Evolutionary conservation across 2,797 vertebrate species (phyloP).

Genomic region (Galagoides demidoff): DNA sequence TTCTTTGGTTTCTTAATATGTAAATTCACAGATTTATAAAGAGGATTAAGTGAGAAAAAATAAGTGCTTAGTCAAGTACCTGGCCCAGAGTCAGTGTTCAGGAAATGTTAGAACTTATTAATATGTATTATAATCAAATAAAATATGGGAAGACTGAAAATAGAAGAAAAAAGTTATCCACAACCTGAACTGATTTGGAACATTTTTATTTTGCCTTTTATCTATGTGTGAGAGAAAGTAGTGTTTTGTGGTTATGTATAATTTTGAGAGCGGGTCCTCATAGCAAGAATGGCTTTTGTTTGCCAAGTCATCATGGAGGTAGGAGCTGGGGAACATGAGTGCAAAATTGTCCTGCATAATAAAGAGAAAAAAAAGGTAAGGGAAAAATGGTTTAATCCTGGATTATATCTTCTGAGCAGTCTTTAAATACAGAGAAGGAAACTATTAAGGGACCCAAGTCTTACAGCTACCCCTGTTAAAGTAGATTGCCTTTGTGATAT

Average conservation of each 20-base stretch:
- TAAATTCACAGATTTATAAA: slow-evolving; percentile 40
- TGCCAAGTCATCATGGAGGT: background rate
- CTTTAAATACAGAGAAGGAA: slow-evolving; percentile 10
- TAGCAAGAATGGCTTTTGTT: background rate
- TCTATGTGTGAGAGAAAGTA: background rate
- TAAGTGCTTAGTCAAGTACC: slow-evolving; percentile 31
- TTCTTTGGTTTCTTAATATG: slow-evolving; percentile 40
- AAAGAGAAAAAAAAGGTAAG: background rate
- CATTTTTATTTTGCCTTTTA: slow-evolving; percentile 48
- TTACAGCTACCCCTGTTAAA: background rate
- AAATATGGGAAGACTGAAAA: slow-evolving; percentile 33
- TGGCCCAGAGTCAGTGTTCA: slow-evolving; percentile 24
- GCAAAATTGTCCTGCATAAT: background rate
- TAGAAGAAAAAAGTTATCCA: slow-evolving; percentile 11
- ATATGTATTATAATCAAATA: slow-evolving; percentile 48
- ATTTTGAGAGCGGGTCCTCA: background rate
- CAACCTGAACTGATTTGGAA: slow-evolving; percentile 13
- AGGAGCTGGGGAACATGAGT: background rate
- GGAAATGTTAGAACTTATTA: slow-evolving; percentile 52
- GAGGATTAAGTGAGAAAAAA: slow-evolving; percentile 59
- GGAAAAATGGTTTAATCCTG: slow-evolving; percentile 12
- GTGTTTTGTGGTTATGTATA: background rate
- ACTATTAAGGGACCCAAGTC: background rate
- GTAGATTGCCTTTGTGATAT: background rate
- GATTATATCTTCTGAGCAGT: slow-evolving; percentile 33